Percentiles rank a stretch among this genome's conserved stretches.
phyloP scores from a whole-genome alignment of 2,797 vertebrate genomes.

The Helicolenus hilgendorfi region DNA sequence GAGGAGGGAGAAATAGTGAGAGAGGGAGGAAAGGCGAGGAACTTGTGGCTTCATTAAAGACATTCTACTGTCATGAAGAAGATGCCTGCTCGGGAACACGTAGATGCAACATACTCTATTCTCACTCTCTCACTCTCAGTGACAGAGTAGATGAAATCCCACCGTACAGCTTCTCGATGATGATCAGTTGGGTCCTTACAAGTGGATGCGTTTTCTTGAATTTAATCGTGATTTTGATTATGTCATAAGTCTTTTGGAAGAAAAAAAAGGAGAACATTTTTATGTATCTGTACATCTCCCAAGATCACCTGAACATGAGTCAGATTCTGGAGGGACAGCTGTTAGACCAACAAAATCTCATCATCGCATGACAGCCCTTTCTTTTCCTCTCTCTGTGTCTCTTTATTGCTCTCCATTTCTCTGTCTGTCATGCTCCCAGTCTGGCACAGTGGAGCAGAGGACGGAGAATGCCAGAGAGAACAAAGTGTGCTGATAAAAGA shows the following conservation, averaged over 20 bases:
- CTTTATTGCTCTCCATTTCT: conserved; percentile 52
- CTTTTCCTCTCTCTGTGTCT: conserved; percentile 15
- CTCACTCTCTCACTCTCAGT: background rate
- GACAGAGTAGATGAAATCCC: background rate
- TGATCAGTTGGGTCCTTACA: background rate
- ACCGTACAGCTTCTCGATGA: background rate
- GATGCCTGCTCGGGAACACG: background rate
- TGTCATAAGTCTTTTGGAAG: background rate
- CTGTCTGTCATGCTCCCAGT: conserved; percentile 48
- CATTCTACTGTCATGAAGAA: conserved; percentile 14
- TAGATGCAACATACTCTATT: background rate
- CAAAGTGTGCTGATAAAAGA: conserved; percentile 77
- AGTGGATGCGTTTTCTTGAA: background rate
- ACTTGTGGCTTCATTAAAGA: conserved; percentile 58
- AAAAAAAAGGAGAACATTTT: background rate
- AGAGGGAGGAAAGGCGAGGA: background rate
- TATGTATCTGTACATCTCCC: background rate
- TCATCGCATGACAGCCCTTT: conserved; percentile 40
- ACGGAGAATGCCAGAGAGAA: conserved; percentile 66
- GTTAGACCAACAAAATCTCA: background rate
- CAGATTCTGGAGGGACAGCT: conserved; percentile 11
- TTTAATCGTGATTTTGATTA: background rate
- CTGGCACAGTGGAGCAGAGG: conserved; percentile 52
- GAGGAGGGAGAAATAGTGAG: conserved; percentile 17
- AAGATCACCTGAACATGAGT: background rate